phyloP scores from a whole-genome alignment of 2,797 vertebrate genomes.

The Xyrichtys novacula region DNA sequence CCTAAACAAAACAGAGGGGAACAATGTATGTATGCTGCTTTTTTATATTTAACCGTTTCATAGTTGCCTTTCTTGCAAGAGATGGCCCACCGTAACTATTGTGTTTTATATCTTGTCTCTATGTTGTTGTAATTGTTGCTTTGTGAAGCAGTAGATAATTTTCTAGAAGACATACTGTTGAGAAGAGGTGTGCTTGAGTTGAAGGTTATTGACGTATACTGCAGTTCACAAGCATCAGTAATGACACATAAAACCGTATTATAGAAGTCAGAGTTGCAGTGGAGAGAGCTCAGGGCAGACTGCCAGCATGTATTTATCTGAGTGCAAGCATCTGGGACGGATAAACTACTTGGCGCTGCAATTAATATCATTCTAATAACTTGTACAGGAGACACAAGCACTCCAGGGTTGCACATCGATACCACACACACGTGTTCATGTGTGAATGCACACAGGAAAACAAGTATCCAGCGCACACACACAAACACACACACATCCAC shows the following conservation, averaged over 20 bases:
- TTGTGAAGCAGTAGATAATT: no score
- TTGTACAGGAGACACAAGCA: constrained; percentile 18
- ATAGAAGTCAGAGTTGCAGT: constrained; percentile 17
- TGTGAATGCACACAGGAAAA: constrained; percentile 16
- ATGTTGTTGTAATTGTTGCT: no score
- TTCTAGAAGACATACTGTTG: background rate
- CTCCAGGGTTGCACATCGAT: constrained; percentile 19
- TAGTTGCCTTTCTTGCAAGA: no score
- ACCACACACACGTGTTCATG: constrained; percentile 21
- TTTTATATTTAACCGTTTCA: no score
- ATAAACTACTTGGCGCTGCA: constrained; percentile 42
- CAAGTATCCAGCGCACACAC: background rate
- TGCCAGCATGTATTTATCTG: constrained; percentile 50
- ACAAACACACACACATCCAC: constrained; percentile 5
- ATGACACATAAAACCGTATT: constrained; percentile 27
- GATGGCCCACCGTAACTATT: no score
- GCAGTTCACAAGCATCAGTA: constrained; percentile 20
- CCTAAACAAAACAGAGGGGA: no score
- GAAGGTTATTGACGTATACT: constrained; percentile 1
- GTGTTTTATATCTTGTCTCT: no score
- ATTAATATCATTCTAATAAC: constrained; percentile 49
- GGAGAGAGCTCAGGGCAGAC: constrained; percentile 38
- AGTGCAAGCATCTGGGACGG: constrained; percentile 34
- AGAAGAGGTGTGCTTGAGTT: background rate
- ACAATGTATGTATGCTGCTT: no score